Evolutionary conservation across 2,797 vertebrate species (phyloP), one percentile per base, ranked within the genome.

Genomic region (Etheostoma nigrum): DNA sequence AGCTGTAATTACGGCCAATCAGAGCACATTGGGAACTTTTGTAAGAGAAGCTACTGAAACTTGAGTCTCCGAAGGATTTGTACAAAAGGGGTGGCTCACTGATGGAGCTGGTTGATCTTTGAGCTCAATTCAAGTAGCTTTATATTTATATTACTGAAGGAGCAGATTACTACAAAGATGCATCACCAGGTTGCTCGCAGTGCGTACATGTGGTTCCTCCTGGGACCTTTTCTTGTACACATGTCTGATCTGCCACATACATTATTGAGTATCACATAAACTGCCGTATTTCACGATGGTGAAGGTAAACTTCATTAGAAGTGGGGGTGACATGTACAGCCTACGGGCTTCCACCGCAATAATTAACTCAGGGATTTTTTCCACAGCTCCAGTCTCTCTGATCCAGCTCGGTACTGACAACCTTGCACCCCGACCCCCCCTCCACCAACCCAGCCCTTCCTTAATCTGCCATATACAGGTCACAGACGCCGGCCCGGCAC

Each of bases 401-500:
- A 92, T 89, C 81, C 84, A 88, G 90, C 82, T 82, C 47, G 72
- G 76, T 76, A 72, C 83, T 88, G 88, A 89, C 85, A 91, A 88
- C 88, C 78, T 81, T 68, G 74, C 72, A 78, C 72, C 67, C 82
- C 45, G 6, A 33, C 6, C 36, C 36, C 9, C 10, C 36, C 36
- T 8, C 36, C 36, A 30, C 30, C 30, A 30, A 5, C 30, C 60
- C 79, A 8, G 27, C 81, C 83, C 74, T 77, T 82, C 86, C 85
- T 84, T 88, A 79, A 76, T 85, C 85, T 87, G 79, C 83, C 64
- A 63, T 86, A 90, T 90, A 90, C 91, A 89, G 91, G 91, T 91
- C 89, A 89, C 88, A 90, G 84, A 90, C 85, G 82, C 88, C 69
- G 52, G 84, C 82, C 82, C 53, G 89, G 86, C 86, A 93, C 91